A percentile compares a stretch with the other conserved stretches of the same genome.
Conservation (phyloP, 2,888 invertebrate species). For the Caenorhabditis becei region DNA sequence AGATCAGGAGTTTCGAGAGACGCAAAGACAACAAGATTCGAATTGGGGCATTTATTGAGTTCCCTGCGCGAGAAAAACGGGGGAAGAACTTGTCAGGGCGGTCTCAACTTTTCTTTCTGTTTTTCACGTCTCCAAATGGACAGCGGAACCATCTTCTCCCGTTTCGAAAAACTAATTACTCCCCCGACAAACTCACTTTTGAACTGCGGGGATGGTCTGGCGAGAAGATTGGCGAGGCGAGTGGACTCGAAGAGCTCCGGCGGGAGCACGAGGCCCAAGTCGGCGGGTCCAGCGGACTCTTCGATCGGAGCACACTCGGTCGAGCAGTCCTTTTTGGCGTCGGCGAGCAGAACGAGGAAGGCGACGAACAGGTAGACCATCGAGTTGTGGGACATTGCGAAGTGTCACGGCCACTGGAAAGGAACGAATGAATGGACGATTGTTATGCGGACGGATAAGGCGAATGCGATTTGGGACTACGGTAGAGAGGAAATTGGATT, state of each 20-base stretch:
- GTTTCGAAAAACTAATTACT: slow-evolving; percentile 8
- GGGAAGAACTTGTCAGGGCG: neutral
- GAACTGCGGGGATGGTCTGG: slow-evolving; percentile 48
- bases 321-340: slow-evolving; percentile 33
- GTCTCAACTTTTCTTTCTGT: neutral
- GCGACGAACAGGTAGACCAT: slow-evolving; percentile 22
- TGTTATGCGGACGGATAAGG: slow-evolving; percentile 15
- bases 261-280: slow-evolving; percentile 53
- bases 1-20: neutral
- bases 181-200: slow-evolving; percentile 36
- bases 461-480: slow-evolving; percentile 14
- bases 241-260: slow-evolving; percentile 52
- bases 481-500: slow-evolving; percentile 36
- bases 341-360: slow-evolving; percentile 1
- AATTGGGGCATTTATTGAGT: neutral
- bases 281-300: slow-evolving; percentile 36
- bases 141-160: neutral
- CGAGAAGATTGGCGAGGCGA: slow-evolving; percentile 44
- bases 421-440: neutral
- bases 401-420: slow-evolving; percentile 13
- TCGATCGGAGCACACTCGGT: slow-evolving; percentile 20
- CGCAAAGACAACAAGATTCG: slow-evolving; percentile 1
- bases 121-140: neutral
- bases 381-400: slow-evolving; percentile 23
- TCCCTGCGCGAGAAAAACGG: neutral